Evolutionary conservation across 2,888 invertebrate genomes (phyloP).

Genomic region (Tanypteryx hageni): DNA sequence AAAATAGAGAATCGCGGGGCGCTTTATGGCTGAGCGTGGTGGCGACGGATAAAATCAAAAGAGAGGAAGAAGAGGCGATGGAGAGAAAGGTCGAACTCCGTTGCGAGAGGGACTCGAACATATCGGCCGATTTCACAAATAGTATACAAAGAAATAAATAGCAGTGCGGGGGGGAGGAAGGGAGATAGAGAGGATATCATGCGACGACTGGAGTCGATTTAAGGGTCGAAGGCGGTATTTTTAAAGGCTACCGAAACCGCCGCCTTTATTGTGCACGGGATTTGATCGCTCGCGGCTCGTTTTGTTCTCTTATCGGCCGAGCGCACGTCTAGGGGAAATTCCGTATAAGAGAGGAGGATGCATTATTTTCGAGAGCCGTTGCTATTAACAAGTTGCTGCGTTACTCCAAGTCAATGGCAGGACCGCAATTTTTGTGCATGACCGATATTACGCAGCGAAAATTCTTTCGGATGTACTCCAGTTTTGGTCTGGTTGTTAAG

Average conservation of each 20-base stretch:
- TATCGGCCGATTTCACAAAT: neutral
- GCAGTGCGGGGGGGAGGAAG: neutral
- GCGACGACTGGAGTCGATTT: neutral
- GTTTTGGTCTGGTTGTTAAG: no score
- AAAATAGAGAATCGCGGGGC: neutral
- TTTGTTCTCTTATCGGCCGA: neutral
- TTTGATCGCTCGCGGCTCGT: neutral
- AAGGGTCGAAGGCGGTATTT: neutral
- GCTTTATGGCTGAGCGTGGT: slow-evolving; percentile 25
- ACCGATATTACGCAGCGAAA: no score
- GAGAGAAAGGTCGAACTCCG: neutral
- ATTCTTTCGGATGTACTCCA: no score
- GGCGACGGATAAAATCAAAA: slow-evolving; percentile 19
- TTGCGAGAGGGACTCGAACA: neutral
- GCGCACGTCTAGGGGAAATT: neutral
- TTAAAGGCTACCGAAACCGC: neutral
- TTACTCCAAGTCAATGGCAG: no score
- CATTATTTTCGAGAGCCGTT: neutral
- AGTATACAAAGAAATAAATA: neutral
- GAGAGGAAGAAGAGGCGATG: neutral
- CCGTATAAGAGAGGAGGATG: neutral
- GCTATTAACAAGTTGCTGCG: no score
- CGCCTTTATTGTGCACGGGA: neutral
- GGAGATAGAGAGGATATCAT: neutral
- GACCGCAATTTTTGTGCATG: no score